These are phyloP conservation scores for Hippopotamyrus pictus DNA, from an alignment of 2,797 vertebrate species.

Conservation along the genomic window DNA sequence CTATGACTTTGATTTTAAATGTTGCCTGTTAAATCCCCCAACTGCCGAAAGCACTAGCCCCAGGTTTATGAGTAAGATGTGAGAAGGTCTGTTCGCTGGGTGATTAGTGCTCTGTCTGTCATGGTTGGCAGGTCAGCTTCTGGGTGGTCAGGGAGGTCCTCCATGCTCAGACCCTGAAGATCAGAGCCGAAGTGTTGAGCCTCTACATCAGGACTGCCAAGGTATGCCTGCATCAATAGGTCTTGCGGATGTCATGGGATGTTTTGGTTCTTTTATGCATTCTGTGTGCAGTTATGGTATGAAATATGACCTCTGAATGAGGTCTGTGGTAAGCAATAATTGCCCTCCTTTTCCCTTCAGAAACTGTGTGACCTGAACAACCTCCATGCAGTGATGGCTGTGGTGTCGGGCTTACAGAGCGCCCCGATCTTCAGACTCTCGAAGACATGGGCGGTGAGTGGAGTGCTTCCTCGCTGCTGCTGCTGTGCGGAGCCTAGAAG, in stretches of 20 bases:
- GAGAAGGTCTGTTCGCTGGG: not conserved
- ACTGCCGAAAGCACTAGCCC: not conserved
- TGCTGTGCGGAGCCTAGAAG: too few relatives aligned
- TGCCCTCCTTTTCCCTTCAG: slow-evolving; percentile 49
- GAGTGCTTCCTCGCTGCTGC: not conserved
- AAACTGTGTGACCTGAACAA: slow-evolving; percentile 97
- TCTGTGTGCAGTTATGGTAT: not conserved
- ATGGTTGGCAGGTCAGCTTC: slow-evolving; percentile 80
- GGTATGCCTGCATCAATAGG: slow-evolving; percentile 59
- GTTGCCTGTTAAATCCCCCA: not conserved
- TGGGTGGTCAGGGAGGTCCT: slow-evolving; percentile 99
- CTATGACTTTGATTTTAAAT: not conserved
- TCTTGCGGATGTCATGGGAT: not conserved
- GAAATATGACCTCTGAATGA: not conserved
- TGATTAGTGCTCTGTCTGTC: slow-evolving; percentile 24
- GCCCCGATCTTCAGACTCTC: slow-evolving; percentile 93
- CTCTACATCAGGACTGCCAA: slow-evolving; percentile 98
- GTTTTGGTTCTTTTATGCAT: not conserved
- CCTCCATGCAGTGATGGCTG: slow-evolving; percentile 95
- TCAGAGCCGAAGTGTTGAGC: slow-evolving; percentile 95
- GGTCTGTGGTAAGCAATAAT: not conserved
- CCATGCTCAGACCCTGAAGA: slow-evolving; percentile 95
- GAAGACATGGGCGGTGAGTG: slow-evolving; percentile 98
- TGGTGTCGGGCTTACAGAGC: slow-evolving; percentile 90
- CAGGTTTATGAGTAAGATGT: not conserved